A percentile compares a stretch with the other conserved stretches of the same genome.
phyloP scores from a whole-genome alignment of 2,888 invertebrate genomes.

The Thecocarcelia acutangulata region DNA sequence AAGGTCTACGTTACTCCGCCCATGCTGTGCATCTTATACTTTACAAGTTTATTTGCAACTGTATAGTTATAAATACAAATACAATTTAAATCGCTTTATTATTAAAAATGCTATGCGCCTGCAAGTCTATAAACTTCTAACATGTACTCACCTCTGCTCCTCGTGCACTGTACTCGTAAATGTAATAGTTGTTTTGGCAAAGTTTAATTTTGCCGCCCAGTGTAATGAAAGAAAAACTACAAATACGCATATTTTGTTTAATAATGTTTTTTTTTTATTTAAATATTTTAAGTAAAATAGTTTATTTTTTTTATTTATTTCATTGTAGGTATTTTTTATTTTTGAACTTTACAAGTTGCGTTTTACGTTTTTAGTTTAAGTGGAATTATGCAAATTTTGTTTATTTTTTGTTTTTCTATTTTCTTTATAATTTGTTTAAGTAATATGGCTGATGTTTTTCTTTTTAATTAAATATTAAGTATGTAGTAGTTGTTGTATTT shows the following conservation, averaged over 20 bases:
- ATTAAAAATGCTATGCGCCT: too few species aligned
- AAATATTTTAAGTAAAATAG: conserved; percentile 59
- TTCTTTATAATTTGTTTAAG: conserved; percentile 52
- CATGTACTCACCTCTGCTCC: too few species aligned
- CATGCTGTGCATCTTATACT: too few species aligned
- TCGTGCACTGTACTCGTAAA: too few species aligned
- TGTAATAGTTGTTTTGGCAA: too few species aligned
- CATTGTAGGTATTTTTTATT: conserved; percentile 29
- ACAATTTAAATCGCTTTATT: too few species aligned
- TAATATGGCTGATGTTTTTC: conserved; percentile 63
- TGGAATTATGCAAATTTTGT: conserved; percentile 50
- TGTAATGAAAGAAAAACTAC: conserved; percentile 16
- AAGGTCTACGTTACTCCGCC: too few species aligned
- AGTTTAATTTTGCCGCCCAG: too few species aligned
- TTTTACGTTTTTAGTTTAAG: conserved; percentile 47
- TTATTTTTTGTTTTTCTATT: conserved; percentile 14
- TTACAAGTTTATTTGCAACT: too few species aligned
- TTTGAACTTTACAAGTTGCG: conserved; percentile 63
- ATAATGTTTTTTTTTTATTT: conserved; percentile 50
- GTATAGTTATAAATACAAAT: too few species aligned
- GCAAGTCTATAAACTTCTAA: too few species aligned
- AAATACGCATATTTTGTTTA: conserved; percentile 25
- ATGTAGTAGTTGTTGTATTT: conserved; percentile 18
- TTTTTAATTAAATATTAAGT: conserved; percentile 33
- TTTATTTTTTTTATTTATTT: conserved; percentile 25